Percentiles rank a stretch among this genome's conserved stretches.
Conservation (phyloP, 2,797 vertebrate species). For the Toxotes lorentzi region DNA sequence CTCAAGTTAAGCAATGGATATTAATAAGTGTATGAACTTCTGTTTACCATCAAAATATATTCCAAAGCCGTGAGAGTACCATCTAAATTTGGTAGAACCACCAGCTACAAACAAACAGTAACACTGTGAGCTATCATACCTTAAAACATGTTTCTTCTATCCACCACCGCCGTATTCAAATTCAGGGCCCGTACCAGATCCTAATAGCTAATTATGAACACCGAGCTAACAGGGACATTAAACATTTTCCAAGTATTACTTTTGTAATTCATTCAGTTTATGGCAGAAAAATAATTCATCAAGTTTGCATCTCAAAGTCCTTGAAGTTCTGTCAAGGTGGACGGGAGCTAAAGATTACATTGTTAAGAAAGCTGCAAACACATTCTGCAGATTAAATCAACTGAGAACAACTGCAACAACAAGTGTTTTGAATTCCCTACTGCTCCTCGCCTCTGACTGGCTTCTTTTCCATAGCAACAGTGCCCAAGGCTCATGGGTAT, state of each 20-base stretch:
- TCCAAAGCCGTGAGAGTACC: background rate
- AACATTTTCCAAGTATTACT: background rate
- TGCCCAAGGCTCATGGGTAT: background rate
- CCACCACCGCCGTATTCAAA: background rate
- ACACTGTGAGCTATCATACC: background rate
- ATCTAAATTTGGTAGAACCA: too few relatives aligned
- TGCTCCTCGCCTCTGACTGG: background rate
- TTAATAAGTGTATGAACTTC: too few relatives aligned
- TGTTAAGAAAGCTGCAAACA: background rate
- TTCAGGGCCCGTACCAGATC: background rate
- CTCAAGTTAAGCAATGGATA: too few relatives aligned
- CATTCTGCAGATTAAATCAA: background rate
- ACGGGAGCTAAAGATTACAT: background rate
- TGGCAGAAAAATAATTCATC: background rate
- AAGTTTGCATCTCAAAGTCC: background rate
- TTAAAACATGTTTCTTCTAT: background rate
- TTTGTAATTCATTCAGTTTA: background rate
- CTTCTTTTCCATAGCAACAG: background rate
- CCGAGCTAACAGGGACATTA: too few relatives aligned
- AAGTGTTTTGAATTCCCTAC: background rate
- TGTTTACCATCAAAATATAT: too few relatives aligned
- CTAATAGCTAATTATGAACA: too few relatives aligned
- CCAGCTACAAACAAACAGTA: background rate
- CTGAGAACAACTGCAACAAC: conserved; percentile 3
- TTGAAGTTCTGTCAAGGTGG: background rate